These are phyloP conservation scores for Cuculus canorus DNA, from an alignment of 2,797 vertebrate species.

Conservation along the genomic window DNA sequence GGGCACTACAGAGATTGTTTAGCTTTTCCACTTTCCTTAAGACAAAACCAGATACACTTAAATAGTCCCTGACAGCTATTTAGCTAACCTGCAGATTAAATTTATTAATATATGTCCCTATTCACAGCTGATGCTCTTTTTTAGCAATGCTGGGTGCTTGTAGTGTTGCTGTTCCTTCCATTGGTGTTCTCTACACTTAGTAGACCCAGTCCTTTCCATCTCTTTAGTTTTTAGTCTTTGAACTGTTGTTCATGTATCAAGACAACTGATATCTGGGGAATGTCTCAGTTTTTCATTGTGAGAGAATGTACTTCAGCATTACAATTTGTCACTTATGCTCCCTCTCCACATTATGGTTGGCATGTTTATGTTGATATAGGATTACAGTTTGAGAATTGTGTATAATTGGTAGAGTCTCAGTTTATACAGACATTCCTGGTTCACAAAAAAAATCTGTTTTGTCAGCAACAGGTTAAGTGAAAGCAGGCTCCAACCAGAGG, in stretches of 20 bases:
- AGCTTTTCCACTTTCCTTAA: neutral
- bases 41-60: neutral
- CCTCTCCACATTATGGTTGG: neutral
- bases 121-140: neutral
- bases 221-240: neutral
- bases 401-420: neutral
- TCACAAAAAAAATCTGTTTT: neutral
- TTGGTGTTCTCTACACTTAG: neutral
- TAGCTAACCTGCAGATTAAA: neutral
- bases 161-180: neutral
- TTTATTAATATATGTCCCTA: neutral
- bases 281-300: neutral
- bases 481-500: neutral
- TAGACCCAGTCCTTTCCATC: neutral
- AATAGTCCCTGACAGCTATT: neutral
- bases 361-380: neutral
- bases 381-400: neutral
- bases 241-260: neutral
- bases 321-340: neutral
- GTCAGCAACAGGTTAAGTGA: neutral
- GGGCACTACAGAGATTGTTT: neutral
- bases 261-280: neutral
- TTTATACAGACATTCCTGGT: neutral
- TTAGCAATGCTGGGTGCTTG: neutral
- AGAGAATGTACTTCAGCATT: neutral